Evolutionary conservation across 2,797 vertebrate genomes (phyloP).

Genomic region (Myotis vivesi): DNA sequence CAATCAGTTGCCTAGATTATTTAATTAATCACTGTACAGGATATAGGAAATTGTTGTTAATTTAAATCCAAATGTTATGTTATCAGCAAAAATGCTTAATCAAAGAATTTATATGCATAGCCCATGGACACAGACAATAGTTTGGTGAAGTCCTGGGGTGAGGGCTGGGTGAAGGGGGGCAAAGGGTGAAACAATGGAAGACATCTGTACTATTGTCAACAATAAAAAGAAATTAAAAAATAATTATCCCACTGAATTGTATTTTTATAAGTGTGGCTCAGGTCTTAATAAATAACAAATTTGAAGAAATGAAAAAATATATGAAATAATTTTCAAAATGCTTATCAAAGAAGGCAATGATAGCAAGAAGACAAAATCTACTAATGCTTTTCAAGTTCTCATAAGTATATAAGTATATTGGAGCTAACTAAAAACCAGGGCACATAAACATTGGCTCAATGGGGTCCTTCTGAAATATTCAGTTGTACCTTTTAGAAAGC

Average conservation of each 20-base stretch:
- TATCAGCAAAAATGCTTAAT: neutral
- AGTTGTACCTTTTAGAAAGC: neutral
- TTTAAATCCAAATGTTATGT: slow-evolving; percentile 38
- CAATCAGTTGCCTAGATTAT: neutral
- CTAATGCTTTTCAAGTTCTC: neutral
- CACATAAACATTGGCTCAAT: neutral
- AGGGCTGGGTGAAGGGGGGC: too few relatives aligned
- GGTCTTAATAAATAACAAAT: too few relatives aligned
- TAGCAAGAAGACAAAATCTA: neutral
- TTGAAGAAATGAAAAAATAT: too few relatives aligned
- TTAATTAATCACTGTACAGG: neutral
- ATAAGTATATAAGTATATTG: neutral
- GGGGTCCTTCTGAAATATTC: neutral
- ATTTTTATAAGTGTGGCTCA: too few relatives aligned
- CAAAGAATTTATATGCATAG: neutral
- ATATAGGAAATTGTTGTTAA: neutral
- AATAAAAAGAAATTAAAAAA: too few relatives aligned
- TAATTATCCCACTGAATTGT: too few relatives aligned
- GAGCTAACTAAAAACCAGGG: neutral
- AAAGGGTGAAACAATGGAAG: too few relatives aligned
- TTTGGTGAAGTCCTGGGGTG: too few relatives aligned
- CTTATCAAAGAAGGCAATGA: neutral
- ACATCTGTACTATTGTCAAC: too few relatives aligned
- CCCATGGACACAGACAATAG: too few relatives aligned
- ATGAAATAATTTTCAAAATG: neutral